Conservation (phyloP, 2,888 invertebrate genomes). For the Drosophila setosimentum region DNA sequence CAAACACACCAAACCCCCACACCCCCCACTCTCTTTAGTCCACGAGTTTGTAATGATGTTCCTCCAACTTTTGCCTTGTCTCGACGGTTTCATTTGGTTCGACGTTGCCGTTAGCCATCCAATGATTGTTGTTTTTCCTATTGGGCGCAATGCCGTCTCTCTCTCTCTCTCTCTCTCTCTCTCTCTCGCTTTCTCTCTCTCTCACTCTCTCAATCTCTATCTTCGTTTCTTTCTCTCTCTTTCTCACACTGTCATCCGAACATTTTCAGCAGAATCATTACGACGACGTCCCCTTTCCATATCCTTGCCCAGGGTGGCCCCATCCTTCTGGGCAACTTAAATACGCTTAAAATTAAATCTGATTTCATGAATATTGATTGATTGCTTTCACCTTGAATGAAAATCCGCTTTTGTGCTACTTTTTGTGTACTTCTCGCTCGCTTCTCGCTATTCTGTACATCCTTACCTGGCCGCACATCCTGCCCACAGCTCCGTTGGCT, state of each 20-base stretch:
- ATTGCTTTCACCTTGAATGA: conserved; percentile 82
- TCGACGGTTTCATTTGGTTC: conserved; percentile 72
- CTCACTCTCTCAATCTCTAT: not conserved
- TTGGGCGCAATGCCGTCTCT: not conserved
- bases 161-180: not conserved
- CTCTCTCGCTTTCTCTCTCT: not conserved
- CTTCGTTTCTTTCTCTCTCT: not conserved
- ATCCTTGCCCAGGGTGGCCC: not conserved
- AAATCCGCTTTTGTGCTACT: conserved; percentile 79
- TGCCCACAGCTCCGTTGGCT: conserved; percentile 33
- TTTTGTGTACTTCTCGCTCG: conserved; percentile 47
- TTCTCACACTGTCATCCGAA: conserved; percentile 49
- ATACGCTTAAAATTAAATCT: conserved; percentile 81
- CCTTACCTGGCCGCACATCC: conserved; percentile 63
- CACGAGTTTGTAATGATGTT: conserved; percentile 75
- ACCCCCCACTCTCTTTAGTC: not conserved
- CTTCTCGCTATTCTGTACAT: conserved; percentile 24
- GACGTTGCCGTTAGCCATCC: conserved; percentile 59
- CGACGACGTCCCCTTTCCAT: not conserved
- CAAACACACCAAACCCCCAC: not conserved
- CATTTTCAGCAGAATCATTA: conserved; percentile 56
- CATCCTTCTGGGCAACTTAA: conserved; percentile 55
- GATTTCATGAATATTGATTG: conserved; percentile 82
- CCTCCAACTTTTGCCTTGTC: conserved; percentile 59
- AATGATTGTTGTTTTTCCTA: conserved; percentile 64